Percentiles rank a stretch among this genome's conserved stretches.
Conservation (phyloP, 2,888 invertebrate genomes). For the Acronicta leporina region DNA sequence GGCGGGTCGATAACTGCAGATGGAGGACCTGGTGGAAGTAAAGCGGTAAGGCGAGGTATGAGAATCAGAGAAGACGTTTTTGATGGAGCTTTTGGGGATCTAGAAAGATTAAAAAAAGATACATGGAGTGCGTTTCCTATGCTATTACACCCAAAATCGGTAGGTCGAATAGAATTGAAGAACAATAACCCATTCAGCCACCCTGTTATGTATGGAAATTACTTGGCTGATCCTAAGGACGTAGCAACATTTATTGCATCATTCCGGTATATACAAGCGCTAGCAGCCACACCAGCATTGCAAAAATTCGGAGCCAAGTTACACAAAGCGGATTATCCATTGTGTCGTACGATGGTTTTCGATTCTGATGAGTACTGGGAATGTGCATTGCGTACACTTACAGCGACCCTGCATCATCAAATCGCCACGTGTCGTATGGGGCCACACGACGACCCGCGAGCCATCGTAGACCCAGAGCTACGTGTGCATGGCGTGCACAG, state of each 20-base stretch:
- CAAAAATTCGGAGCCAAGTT: conserved; percentile 87
- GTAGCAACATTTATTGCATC: conserved; percentile 89
- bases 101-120: conserved; percentile 83
- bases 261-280: conserved; percentile 89
- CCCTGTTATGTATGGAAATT: conserved; percentile 95
- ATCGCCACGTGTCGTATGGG: conserved; percentile 93
- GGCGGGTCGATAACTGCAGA: conserved; percentile 91
- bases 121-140: conserved; percentile 91
- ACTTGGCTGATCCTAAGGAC: conserved; percentile 91
- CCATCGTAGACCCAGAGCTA: conserved; percentile 91
- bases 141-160: conserved; percentile 93
- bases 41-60: conserved; percentile 85
- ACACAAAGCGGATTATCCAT: conserved; percentile 85
- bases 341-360: conserved; percentile 83
- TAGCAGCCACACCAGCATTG: conserved; percentile 90
- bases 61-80: conserved; percentile 88
- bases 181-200: conserved; percentile 92
- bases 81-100: conserved; percentile 86
- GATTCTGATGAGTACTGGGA: conserved; percentile 92
- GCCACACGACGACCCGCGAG: conserved; percentile 87
- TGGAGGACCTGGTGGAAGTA: conserved; percentile 80
- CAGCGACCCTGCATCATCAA: conserved; percentile 91
- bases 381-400: conserved; percentile 90
- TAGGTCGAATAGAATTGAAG: conserved; percentile 91
- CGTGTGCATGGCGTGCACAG: conserved; percentile 89